Percentiles rank a stretch among this genome's conserved stretches.
phyloP scores from a whole-genome alignment of 2,113 vertebrate genomes.

The Nibea coibor region DNA sequence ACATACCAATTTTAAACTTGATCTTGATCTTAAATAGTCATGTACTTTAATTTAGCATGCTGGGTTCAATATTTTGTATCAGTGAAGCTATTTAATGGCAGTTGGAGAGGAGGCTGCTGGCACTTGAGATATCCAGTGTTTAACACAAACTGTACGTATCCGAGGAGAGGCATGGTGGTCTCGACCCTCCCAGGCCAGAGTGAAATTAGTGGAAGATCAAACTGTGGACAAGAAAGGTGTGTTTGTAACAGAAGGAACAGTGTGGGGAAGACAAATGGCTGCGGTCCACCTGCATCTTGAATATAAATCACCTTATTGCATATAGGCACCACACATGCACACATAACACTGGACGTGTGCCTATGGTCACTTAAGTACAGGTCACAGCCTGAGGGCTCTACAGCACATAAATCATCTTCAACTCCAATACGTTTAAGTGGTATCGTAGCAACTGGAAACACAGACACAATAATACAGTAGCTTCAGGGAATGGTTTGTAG shows the following conservation, averaged over 20 bases:
- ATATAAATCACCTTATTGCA: not conserved
- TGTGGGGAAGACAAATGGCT: not conserved
- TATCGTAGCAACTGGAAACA: constrained; percentile 64
- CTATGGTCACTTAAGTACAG: constrained; percentile 10
- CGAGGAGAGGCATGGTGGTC: not conserved
- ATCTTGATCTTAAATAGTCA: not conserved
- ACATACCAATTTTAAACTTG: not conserved
- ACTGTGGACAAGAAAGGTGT: not conserved
- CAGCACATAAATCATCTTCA: constrained; percentile 44
- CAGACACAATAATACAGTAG: constrained; percentile 41
- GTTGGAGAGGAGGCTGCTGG: not conserved
- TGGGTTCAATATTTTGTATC: not conserved
- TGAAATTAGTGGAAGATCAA: not conserved
- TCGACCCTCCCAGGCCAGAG: not conserved
- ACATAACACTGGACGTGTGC: not conserved
- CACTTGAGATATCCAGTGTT: not conserved
- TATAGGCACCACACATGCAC: not conserved
- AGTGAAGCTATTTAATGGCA: not conserved
- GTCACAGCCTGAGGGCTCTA: constrained; percentile 30
- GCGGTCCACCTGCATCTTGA: not conserved
- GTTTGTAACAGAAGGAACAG: not conserved
- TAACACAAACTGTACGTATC: not conserved
- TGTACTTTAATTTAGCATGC: not conserved
- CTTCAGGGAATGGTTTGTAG: constrained; percentile 52
- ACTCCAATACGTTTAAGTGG: constrained; percentile 54